A percentile compares a stretch with the other conserved stretches of the same genome.
Conservation (phyloP, 2,113 vertebrate genomes). For the Tauraco erythrolophus region DNA sequence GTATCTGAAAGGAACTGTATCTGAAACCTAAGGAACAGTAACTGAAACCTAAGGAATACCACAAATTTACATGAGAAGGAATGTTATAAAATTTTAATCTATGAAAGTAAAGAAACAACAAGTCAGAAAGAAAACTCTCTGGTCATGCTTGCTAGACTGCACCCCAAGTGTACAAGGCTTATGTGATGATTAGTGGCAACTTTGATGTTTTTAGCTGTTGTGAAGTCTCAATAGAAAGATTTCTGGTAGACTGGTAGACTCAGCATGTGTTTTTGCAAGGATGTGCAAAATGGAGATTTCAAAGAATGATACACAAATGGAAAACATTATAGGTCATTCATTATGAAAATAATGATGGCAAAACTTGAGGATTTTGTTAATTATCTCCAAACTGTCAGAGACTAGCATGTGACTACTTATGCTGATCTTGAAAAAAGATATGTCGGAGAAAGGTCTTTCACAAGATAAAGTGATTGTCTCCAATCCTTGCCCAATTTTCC, state of each 20-base stretch:
- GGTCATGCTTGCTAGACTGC: not conserved
- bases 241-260: not conserved
- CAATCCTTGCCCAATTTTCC: rapidly evolving
- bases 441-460: not conserved
- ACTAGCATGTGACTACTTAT: not conserved
- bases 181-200: not conserved
- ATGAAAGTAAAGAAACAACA: not conserved
- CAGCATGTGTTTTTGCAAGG: not conserved
- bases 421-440: not conserved
- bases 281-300: not conserved
- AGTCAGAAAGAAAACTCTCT: not conserved
- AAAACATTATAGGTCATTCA: not conserved
- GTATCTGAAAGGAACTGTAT: not conserved
- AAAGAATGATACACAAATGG: not conserved
- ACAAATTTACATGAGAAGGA: not conserved
- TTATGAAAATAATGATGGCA: not conserved
- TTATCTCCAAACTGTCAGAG: not conserved
- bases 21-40: not conserved
- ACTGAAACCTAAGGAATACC: not conserved
- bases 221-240: not conserved
- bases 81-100: not conserved
- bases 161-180: not conserved
- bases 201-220: not conserved
- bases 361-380: not conserved
- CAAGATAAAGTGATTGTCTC: not conserved